Conservation (phyloP, 1,140 invertebrate species). For the Trichonephila clavata region DNA sequence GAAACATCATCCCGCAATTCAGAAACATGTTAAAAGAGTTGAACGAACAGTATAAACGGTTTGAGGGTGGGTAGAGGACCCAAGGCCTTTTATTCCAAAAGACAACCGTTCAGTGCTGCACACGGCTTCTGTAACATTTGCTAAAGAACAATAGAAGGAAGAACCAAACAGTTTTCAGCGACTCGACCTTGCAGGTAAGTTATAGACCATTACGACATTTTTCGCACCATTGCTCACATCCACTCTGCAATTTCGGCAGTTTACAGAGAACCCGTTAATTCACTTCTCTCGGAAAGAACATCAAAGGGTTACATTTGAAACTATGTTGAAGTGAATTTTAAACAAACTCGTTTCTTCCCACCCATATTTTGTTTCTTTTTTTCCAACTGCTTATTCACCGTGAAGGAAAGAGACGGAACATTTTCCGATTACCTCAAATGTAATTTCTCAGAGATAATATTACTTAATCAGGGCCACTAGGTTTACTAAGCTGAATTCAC, state of each 20-base stretch:
- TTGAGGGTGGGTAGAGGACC: not conserved
- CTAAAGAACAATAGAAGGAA: slow-evolving; percentile 23
- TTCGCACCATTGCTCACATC: slow-evolving; percentile 24
- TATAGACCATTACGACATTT: slow-evolving; percentile 41
- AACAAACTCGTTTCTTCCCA: not conserved
- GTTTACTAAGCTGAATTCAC: too few relatives aligned
- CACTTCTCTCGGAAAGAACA: not conserved
- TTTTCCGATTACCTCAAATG: not conserved
- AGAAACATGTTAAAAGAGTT: slow-evolving; percentile 12
- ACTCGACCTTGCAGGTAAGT: slow-evolving; percentile 37
- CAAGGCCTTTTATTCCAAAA: slow-evolving; percentile 5
- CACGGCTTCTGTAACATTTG: slow-evolving; percentile 10
- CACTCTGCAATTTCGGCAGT: not conserved
- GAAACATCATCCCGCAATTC: not conserved
- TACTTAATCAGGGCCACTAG: too few relatives aligned
- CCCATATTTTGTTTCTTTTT: not conserved
- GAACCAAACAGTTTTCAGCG: slow-evolving; percentile 23
- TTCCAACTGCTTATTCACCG: not conserved
- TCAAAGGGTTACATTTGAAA: not conserved
- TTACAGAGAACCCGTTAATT: slow-evolving; percentile 16
- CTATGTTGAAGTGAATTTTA: not conserved
- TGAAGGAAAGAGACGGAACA: not conserved
- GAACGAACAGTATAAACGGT: slow-evolving; percentile 13
- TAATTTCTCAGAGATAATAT: too few relatives aligned
- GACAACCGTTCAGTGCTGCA: not conserved